These are phyloP conservation scores for Crematogaster levior DNA, from an alignment of 2,888 invertebrate genomes.

Conservation along the genomic window DNA sequence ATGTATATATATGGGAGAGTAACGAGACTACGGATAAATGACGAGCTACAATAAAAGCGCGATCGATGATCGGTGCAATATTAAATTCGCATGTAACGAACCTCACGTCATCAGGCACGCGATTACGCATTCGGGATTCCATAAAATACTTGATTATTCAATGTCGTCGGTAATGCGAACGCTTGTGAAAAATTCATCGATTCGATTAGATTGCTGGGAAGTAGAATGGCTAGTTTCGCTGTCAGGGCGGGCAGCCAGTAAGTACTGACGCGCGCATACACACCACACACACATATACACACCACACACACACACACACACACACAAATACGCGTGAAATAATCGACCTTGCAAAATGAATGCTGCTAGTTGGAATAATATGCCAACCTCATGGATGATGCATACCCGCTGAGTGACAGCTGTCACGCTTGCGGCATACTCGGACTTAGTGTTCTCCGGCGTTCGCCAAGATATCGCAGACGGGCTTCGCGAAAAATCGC, in stretches of 20 bases:
- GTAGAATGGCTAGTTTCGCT: constrained; percentile 16
- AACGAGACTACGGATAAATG: neutral
- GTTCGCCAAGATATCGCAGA: constrained; percentile 30
- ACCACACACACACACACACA: neutral
- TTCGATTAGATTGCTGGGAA: constrained; percentile 26
- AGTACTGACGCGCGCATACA: neutral
- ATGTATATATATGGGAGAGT: neutral
- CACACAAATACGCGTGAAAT: constrained; percentile 3
- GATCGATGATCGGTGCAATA: neutral
- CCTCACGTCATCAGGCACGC: neutral
- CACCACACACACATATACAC: neutral
- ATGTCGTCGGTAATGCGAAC: constrained; percentile 1
- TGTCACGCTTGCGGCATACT: constrained; percentile 61
- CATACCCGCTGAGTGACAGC: constrained; percentile 67
- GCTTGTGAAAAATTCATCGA: constrained; percentile 34
- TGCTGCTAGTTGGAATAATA: constrained; percentile 57
- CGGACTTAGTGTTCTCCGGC: constrained; percentile 14
- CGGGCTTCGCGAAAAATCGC: constrained; percentile 10
- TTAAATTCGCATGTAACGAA: neutral
- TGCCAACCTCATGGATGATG: constrained; percentile 53
- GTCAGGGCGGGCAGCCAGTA: neutral
- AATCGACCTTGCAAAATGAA: constrained; percentile 49
- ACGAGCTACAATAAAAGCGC: neutral
- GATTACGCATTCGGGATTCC: constrained; percentile 27
- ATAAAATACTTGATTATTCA: constrained; percentile 30